Evolutionary conservation across 2,113 vertebrate genomes (phyloP).

Genomic region (Tricholaema leucomelas): DNA sequence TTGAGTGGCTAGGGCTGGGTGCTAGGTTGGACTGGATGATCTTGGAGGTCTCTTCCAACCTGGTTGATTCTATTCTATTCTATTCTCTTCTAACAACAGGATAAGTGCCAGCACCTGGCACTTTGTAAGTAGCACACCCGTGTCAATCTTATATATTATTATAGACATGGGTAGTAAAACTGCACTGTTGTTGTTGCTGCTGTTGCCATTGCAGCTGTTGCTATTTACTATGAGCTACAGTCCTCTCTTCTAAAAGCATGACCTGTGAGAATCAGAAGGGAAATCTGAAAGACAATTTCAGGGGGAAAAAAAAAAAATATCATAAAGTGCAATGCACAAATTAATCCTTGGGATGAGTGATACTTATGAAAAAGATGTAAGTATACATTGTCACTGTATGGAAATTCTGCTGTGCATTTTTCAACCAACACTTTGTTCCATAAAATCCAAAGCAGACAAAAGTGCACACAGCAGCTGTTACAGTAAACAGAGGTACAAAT

Average conservation of each 20-base stretch:
- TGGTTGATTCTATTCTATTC: no score
- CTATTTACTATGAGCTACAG: not conserved
- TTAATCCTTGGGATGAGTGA: not conserved
- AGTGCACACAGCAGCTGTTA: not conserved
- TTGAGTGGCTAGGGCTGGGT: no score
- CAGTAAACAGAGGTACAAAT: not conserved
- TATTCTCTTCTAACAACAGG: no score
- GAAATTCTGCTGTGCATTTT: not conserved
- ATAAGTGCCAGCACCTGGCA: not conserved
- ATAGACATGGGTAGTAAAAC: not conserved
- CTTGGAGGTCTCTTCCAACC: no score
- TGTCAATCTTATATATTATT: not conserved
- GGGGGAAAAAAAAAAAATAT: not conserved
- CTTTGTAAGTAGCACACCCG: conserved; percentile 2
- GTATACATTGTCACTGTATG: not conserved
- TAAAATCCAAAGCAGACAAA: not conserved
- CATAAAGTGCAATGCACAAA: not conserved
- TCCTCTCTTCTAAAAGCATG: not conserved
- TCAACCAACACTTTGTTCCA: not conserved
- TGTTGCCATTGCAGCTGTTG: conserved; percentile 29
- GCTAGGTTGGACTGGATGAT: no score
- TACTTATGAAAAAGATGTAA: not conserved
- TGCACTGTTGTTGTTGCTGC: not conserved
- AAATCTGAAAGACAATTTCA: not conserved
- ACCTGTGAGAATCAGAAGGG: not conserved